A percentile compares a stretch with the other conserved stretches of the same genome.
These are phyloP conservation scores for Pseudoips prasinana DNA, from an alignment of 2,888 invertebrate species.

Conservation along the genomic window DNA sequence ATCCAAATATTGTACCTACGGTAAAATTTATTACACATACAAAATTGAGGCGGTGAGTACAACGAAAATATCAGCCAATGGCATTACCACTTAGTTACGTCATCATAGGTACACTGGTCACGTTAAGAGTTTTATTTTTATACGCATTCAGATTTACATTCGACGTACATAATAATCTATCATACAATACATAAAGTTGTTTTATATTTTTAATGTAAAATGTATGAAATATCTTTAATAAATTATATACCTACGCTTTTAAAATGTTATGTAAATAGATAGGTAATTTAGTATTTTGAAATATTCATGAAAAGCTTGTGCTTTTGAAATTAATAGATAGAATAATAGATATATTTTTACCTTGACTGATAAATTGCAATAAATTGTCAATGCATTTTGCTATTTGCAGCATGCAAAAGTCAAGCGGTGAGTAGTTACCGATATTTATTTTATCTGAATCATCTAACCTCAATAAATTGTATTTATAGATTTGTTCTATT, in stretches of 20 bases:
- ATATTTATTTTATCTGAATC: constrained; percentile 13
- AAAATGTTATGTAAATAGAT: no score
- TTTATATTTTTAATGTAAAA: no score
- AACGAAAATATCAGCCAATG: constrained; percentile 33
- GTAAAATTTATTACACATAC: no score
- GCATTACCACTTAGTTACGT: constrained; percentile 22
- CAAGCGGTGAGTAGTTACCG: constrained; percentile 11
- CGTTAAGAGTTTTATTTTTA: constrained; percentile 27
- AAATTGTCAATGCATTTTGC: constrained; percentile 21
- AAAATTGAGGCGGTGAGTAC: constrained; percentile 11
- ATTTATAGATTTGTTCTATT: constrained; percentile 20
- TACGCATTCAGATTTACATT: constrained; percentile 16
- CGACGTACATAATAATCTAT: constrained; percentile 6
- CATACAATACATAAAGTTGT: no score
- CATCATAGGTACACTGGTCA: constrained; percentile 18
- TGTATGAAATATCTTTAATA: no score
- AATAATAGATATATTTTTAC: constrained; percentile 18
- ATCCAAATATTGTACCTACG: no score
- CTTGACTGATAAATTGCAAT: constrained; percentile 21
- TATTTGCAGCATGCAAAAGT: constrained; percentile 30
- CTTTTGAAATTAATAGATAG: no score
- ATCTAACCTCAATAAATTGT: constrained; percentile 13
- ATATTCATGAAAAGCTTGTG: no score
- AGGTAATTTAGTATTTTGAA: no score
- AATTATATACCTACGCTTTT: no score